phyloP scores from a whole-genome alignment of 1,140 invertebrate species.

The Sarcophaga peregrina region DNA sequence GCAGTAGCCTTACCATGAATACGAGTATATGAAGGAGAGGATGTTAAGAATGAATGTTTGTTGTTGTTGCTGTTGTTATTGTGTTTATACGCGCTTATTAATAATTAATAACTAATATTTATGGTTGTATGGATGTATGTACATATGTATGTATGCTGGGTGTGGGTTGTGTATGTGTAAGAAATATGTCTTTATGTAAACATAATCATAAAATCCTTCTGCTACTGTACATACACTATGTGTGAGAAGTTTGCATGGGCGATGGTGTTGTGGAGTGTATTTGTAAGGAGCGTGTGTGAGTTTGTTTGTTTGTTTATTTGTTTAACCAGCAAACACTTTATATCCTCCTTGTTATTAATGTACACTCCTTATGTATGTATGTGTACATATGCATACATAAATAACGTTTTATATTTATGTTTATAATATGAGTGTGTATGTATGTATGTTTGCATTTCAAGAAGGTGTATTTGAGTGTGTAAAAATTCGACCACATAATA shows the following conservation, averaged over 20 bases:
- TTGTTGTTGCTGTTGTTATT: not conserved
- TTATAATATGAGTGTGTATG: too few relatives aligned
- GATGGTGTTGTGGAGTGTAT: too few relatives aligned
- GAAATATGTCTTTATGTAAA: conserved; percentile 35
- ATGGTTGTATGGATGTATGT: not conserved
- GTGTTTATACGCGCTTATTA: conserved; percentile 36
- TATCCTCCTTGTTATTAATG: not conserved
- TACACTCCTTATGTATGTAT: not conserved
- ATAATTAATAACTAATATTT: conserved; percentile 29
- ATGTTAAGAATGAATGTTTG: too few relatives aligned
- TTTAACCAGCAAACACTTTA: not conserved
- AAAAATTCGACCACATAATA: not conserved
- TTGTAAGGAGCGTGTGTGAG: not conserved
- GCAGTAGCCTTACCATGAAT: too few relatives aligned
- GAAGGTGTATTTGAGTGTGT: not conserved
- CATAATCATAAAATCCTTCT: conserved; percentile 2
- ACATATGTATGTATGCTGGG: not conserved
- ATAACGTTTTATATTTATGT: too few relatives aligned
- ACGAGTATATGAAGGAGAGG: too few relatives aligned
- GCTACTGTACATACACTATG: too few relatives aligned
- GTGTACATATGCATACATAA: too few relatives aligned
- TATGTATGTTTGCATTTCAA: too few relatives aligned
- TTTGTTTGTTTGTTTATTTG: not conserved
- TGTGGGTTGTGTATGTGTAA: not conserved
- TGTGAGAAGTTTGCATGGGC: too few relatives aligned